Evolutionary conservation across 1,140 invertebrate genomes (phyloP), one percentile per base, ranked within the genome.

Genomic region (Bombus superbus): DNA sequence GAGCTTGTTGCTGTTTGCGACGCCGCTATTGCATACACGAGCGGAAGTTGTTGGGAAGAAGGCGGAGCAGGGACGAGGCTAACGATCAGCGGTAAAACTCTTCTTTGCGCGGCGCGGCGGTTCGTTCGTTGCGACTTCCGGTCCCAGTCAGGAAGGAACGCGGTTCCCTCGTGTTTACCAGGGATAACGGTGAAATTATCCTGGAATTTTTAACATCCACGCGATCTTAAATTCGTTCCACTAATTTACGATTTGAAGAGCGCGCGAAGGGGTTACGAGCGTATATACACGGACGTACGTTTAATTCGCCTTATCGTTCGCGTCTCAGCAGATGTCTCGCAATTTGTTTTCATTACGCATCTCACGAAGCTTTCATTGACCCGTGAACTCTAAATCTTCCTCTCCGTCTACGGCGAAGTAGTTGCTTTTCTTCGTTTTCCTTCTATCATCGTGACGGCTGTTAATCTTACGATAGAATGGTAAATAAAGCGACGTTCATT

Each of bases 51-150:
- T 38, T 38, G 32, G 53, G 35, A 71, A 71, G 25, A 15, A 66
- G 62, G n/a, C n/a, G 74, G n/a, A n/a, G n/a, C 5, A 32, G 42
- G 15, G n/a, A 5, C 32, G 18, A 40, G 82, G 78, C 64, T 87
- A 90, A 89, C 81, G 85, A 87, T 89, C 81, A 40, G 15, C 76
- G 66, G 66, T 71, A 83, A 90, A 85, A 85, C 72, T 66, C n/a
- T 62, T 69, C 68, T 57, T 82, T 53, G 40, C 38, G 25, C 32
- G 11, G 53, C 4, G 15, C 32, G 5, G 53, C 9, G 35, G 47
- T n/a, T n/a, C 25, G 40, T 57, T 59, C 68, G 38, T 47, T 53
- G 1, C 44, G 32, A 80, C 66, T 69, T 53, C 64, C 78, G 66
- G 66, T 38, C 22, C 9, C 66, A 15, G 32, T 47, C 28, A 64